A percentile compares a stretch with the other conserved stretches of the same genome.
These are phyloP conservation scores for Tychaedon coryphoeus DNA, from an alignment of 2,113 vertebrate genomes.

Conservation along the genomic window DNA sequence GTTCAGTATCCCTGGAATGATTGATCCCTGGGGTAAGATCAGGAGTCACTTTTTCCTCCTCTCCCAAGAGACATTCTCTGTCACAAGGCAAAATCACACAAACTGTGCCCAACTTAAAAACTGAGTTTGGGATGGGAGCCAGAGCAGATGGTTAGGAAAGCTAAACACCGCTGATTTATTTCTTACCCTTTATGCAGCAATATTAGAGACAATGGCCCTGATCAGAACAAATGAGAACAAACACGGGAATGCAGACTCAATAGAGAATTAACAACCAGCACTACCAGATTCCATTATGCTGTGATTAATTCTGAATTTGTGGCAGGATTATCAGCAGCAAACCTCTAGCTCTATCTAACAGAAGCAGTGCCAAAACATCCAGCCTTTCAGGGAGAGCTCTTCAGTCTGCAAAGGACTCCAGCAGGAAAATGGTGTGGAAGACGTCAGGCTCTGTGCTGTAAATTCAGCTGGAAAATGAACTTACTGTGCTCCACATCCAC, in stretches of 20 bases:
- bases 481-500: neutral
- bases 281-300: slow-evolving; percentile 69
- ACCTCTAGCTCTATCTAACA: neutral
- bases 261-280: slow-evolving; percentile 75
- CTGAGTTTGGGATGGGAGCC: slow-evolving; percentile 73
- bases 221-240: slow-evolving; percentile 80
- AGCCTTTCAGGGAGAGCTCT: neutral
- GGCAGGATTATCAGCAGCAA: slow-evolving; percentile 58
- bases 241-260: slow-evolving; percentile 70
- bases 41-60: neutral
- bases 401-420: neutral
- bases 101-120: slow-evolving; percentile 76
- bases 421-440: neutral
- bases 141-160: slow-evolving; percentile 80
- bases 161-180: slow-evolving; percentile 82
- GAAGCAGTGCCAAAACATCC: neutral
- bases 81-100: slow-evolving; percentile 64
- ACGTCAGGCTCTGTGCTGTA: neutral
- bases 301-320: slow-evolving; percentile 71
- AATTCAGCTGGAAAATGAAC: neutral
- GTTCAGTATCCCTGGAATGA: neutral
- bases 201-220: slow-evolving; percentile 79
- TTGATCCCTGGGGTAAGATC: slow-evolving; percentile 2
- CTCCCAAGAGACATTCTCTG: slow-evolving; percentile 33
- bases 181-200: slow-evolving; percentile 76